phyloP scores from a whole-genome alignment of 2,113 vertebrate species.

The Sterrhoptilus dennistouni region DNA sequence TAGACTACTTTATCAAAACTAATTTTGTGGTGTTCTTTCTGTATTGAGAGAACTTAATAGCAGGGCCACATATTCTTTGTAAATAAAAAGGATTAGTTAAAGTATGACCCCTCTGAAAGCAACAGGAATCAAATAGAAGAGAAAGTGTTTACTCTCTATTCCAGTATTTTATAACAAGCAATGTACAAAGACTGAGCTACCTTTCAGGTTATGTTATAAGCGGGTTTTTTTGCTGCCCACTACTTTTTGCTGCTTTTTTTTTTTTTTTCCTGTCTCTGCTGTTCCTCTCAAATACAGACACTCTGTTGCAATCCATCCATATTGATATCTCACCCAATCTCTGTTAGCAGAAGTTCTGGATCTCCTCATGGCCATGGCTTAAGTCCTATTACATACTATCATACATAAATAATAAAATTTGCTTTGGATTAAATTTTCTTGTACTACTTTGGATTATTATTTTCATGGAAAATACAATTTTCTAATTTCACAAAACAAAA shows the following conservation, averaged over 20 bases:
- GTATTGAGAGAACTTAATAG: not conserved
- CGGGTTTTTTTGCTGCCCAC: not conserved
- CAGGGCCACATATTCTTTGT: not conserved
- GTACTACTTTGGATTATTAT: not conserved
- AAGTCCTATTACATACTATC: not conserved
- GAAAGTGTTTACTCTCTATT: not conserved
- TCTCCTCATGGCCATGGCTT: not conserved
- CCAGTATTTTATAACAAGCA: not conserved
- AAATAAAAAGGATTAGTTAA: not conserved
- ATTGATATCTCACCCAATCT: fast-evolving
- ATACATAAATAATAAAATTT: not conserved
- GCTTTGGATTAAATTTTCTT: too few relatives aligned
- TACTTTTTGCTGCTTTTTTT: not conserved
- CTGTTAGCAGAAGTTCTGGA: not conserved
- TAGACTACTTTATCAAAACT: not conserved
- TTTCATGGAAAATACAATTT: not conserved
- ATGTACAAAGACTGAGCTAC: not conserved
- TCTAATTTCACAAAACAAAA: not conserved
- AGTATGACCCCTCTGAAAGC: not conserved
- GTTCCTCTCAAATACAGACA: not conserved
- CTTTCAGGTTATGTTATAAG: not conserved
- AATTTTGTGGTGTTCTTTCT: not conserved
- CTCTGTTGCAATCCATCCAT: not conserved
- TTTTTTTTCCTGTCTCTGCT: not conserved
- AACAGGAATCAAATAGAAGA: not conserved